These are phyloP conservation scores for Vicugna pacos DNA, from an alignment of 2,113 vertebrate species.

Conservation along the genomic window DNA sequence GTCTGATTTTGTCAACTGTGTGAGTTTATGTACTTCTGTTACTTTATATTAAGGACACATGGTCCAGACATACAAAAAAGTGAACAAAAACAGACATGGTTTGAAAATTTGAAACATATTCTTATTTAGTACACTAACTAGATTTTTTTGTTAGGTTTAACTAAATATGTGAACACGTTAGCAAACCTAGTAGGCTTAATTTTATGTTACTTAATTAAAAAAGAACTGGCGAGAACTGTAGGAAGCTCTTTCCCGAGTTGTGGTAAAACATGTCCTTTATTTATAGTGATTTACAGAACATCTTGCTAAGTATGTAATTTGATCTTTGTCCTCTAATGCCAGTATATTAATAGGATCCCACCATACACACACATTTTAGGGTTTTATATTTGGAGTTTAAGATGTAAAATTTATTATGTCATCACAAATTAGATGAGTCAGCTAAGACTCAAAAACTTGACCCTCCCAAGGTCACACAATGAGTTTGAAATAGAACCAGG, in stretches of 20 bases:
- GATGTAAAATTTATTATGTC: not conserved
- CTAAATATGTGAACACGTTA: not conserved
- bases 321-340: not conserved
- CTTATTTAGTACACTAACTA: not conserved
- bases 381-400: constrained; percentile 1
- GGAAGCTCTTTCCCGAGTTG: constrained; percentile 21
- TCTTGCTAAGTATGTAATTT: not conserved
- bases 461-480: not conserved
- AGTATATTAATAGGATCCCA: not conserved
- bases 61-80: not conserved
- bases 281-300: not conserved
- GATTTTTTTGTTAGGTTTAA: not conserved
- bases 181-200: not conserved
- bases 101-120: constrained; percentile 32
- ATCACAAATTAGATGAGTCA: not conserved
- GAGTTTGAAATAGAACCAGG: not conserved
- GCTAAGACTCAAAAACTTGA: not conserved
- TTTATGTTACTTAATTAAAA: not conserved
- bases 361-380: not conserved
- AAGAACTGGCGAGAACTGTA: not conserved
- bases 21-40: not conserved
- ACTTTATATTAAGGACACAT: constrained; percentile 4
- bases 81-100: not conserved
- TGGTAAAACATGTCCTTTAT: not conserved
- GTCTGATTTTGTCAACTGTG: constrained; percentile 38